Percentiles rank a stretch among this genome's conserved stretches.
These are phyloP conservation scores for Pantala flavescens DNA, from an alignment of 1,140 invertebrate species.

Conservation along the genomic window DNA sequence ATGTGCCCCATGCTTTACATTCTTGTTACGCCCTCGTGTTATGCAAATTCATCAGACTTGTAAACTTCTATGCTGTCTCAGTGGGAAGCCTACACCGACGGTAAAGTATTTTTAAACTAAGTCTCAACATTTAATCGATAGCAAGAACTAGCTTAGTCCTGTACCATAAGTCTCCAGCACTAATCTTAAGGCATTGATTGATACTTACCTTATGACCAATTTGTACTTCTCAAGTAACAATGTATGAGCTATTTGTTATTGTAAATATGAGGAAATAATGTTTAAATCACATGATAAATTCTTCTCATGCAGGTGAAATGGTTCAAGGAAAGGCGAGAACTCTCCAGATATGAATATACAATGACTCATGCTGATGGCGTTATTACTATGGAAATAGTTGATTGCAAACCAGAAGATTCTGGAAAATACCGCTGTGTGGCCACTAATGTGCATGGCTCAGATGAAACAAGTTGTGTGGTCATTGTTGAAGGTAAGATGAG, in stretches of 20 bases:
- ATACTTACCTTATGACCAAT: no score
- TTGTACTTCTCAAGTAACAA: no score
- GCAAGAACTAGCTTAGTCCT: no score
- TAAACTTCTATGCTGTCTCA: constrained; percentile 94
- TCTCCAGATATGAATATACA: constrained; percentile 81
- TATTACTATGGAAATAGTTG: constrained; percentile 90
- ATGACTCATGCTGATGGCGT: constrained; percentile 87
- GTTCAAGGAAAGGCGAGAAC: constrained; percentile 87
- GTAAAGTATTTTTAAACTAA: constrained; percentile 43
- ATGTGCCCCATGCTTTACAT: constrained; percentile 88
- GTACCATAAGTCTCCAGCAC: no score
- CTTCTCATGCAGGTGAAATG: constrained; percentile 49
- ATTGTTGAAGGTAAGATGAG: constrained; percentile 81
- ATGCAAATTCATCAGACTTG: constrained; percentile 91
- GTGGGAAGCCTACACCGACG: constrained; percentile 85
- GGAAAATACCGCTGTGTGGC: constrained; percentile 93
- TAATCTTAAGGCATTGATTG: no score
- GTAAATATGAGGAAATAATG: no score
- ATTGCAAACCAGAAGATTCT: constrained; percentile 86
- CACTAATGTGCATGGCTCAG: constrained; percentile 80
- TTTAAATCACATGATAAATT: no score
- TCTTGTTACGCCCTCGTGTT: constrained; percentile 91
- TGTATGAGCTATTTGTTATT: neutral
- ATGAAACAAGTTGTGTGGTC: constrained; percentile 90
- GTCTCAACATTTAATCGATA: no score